Evolutionary conservation across 2,888 invertebrate genomes (phyloP).

Genomic region (Leptodirus hochenwartii): DNA sequence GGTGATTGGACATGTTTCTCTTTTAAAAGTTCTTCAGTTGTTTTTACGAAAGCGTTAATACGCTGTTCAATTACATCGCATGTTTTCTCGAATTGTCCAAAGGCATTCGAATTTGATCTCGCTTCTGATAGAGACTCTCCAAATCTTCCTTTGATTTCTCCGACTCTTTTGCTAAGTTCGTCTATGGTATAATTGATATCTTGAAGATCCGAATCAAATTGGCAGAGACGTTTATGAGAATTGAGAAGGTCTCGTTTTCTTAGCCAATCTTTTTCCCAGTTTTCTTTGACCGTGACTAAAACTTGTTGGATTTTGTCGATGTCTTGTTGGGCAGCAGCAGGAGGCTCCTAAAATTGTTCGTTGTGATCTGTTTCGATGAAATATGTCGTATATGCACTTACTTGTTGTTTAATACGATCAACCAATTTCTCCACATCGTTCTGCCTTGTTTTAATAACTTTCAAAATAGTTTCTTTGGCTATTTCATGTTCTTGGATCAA

Average conservation of each 20-base stretch:
- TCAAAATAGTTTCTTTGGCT: slow-evolving; percentile 41
- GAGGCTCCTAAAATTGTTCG: slow-evolving; percentile 42
- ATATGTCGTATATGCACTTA: too few species aligned
- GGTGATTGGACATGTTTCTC: slow-evolving; percentile 32
- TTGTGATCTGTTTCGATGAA: too few species aligned
- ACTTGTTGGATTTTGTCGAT: slow-evolving; percentile 45
- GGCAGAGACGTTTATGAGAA: slow-evolving; percentile 41
- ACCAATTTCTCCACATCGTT: slow-evolving; percentile 51
- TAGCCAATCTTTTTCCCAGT: slow-evolving; percentile 45
- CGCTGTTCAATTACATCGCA: slow-evolving; percentile 41
- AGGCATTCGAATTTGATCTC: slow-evolving; percentile 49
- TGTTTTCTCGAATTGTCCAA: slow-evolving; percentile 59
- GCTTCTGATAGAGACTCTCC: slow-evolving; percentile 55
- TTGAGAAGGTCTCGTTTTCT: slow-evolving; percentile 40
- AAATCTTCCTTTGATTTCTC: slow-evolving; percentile 44
- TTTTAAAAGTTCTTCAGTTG: slow-evolving; percentile 37
- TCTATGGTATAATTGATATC: slow-evolving; percentile 54
- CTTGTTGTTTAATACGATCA: slow-evolving; percentile 44
- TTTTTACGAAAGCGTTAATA: slow-evolving; percentile 47
- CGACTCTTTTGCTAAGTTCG: slow-evolving; percentile 43
- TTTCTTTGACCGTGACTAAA: slow-evolving; percentile 37
- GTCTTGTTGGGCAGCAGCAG: slow-evolving; percentile 45
- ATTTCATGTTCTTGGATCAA: slow-evolving; percentile 43
- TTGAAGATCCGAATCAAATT: slow-evolving; percentile 48
- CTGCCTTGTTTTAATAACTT: slow-evolving; percentile 44